Evolutionary conservation across 2,888 invertebrate species (phyloP), one percentile per base, ranked within the genome.

Genomic region (Epinotia demarniana): DNA sequence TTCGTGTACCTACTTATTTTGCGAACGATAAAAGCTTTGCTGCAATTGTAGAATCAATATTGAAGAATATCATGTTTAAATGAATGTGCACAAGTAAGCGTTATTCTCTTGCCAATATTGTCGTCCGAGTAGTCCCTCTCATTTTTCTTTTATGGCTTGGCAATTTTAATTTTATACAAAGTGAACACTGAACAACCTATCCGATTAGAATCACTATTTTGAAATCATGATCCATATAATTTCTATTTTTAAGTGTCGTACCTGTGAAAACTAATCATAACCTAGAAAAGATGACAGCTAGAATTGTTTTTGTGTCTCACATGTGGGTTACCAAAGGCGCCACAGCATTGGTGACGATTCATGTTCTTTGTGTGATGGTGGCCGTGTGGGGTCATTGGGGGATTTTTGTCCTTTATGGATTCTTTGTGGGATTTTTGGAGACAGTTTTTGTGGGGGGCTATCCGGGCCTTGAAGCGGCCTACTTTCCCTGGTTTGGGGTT

Each of bases 291-390:
- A 78, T 84, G 87, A 87, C 93, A 93, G 78, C 87, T 91, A 5
- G 92, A 88, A 81, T 87, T 90, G 80, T 84, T 88, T 90, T 94
- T 94, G 80, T 94, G 92, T 77, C 92, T 86, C 0, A 93, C 92
- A 18, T 94, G 92, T 0, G 94, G 93, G 77, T 94, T 94, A 0
- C 94, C 94, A 66, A 94, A 94, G 0, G 94, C 94, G 0, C 94
- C 94, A 79, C 94, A 94, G 73, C 94, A 94, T 69, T 94, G 94
- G 75, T 94, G 94, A 72, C 94, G 93, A 72, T 94, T 94, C 0
- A 89, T 88, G 63, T 93, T 93, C 79, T 93, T 94, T 16, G 90
- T 87, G 76, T 93, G 93, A 72, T 90, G 91, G 73, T 93, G 93
- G 0, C 93, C 93, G 46, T 93, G 93, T 0, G 92, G 92, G 49